Base-by-base conservation (phyloP, 2,888 invertebrate genomes). In the Gisinianus flammeolus region DNA sequence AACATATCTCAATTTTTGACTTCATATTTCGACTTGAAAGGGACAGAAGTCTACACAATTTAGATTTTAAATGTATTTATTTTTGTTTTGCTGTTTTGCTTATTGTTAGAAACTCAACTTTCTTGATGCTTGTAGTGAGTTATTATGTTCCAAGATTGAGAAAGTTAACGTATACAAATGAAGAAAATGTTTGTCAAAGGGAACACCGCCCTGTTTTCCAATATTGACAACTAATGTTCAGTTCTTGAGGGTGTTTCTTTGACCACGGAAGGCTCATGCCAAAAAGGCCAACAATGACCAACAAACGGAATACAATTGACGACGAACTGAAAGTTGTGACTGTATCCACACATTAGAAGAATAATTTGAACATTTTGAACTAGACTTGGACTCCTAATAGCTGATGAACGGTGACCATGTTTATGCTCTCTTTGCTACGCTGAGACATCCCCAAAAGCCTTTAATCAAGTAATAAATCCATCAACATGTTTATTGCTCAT, bases 141-240 rank as follows among this genome's bases (percentile, higher is more conserved):
- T n/a, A n/a, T n/a, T n/a, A n/a, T n/a, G n/a, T n/a, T n/a, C n/a
- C n/a, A n/a, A 44, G 22, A 10, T 44, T 16, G 67, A 68, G 26
- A 44, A 68, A 68, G 44, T 33, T 28, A 5, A 16, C 68, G n/a
- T 67, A 3, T 10, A 66, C 64, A 28, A 31, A 31, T 33, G 31
- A 31, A 31, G 68, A 68, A 33, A 74, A 74, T 31, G 31, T n/a
- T n/a, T n/a, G 67, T 31, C 67, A 74, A 74, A 72, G 72, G 74
- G 31, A 72, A 71, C 73, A 69, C 78, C 78, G 78, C 78, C 78
- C 70, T 78, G 74, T 78, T 74, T 74, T 78, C 73, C 78, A 73
- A 68, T 73, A 78, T 69, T 78, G 78, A 78, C 74, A 67, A 52
- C 30, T 72, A 71, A 64, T 64, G 62, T 64, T 52, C 62, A 26